A percentile compares a stretch with the other conserved stretches of the same genome.
Conservation (phyloP, 2,113 vertebrate species). For the Saiga tatarica region DNA sequence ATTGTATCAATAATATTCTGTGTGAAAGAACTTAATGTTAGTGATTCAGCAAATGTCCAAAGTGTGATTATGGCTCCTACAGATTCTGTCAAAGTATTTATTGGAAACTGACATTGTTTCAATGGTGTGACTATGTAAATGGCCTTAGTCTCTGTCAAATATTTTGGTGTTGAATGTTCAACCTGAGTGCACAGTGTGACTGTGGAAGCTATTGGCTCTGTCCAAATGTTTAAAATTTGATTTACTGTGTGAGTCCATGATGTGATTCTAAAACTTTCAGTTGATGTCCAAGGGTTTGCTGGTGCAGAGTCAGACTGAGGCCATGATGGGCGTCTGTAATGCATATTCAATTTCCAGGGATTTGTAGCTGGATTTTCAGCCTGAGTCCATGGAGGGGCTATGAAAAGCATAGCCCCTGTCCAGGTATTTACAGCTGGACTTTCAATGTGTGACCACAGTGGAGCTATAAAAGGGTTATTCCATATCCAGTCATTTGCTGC, state of each 20-base stretch:
- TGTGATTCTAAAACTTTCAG: too few relatives aligned
- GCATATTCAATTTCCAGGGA: not conserved
- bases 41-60: not conserved
- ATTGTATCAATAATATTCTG: not conserved
- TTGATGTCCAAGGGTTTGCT: too few relatives aligned
- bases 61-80: not conserved
- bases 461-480: not conserved
- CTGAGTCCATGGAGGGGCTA: not conserved
- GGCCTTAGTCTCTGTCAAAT: not conserved
- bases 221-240: not conserved
- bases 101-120: not conserved
- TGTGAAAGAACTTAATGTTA: not conserved
- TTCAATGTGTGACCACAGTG: not conserved
- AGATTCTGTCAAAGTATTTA: not conserved
- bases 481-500: accelerated
- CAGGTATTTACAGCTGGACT: not conserved
- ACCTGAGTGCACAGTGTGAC: not conserved
- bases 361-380: not conserved
- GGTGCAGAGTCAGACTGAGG: too few relatives aligned
- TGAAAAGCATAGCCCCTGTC: not conserved
- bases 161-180: not conserved
- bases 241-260: not conserved
- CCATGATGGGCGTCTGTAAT: too few relatives aligned
- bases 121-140: not conserved
- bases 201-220: not conserved